These are phyloP conservation scores for Mellivora capensis DNA, from an alignment of 2,113 vertebrate genomes.

Conservation along the genomic window DNA sequence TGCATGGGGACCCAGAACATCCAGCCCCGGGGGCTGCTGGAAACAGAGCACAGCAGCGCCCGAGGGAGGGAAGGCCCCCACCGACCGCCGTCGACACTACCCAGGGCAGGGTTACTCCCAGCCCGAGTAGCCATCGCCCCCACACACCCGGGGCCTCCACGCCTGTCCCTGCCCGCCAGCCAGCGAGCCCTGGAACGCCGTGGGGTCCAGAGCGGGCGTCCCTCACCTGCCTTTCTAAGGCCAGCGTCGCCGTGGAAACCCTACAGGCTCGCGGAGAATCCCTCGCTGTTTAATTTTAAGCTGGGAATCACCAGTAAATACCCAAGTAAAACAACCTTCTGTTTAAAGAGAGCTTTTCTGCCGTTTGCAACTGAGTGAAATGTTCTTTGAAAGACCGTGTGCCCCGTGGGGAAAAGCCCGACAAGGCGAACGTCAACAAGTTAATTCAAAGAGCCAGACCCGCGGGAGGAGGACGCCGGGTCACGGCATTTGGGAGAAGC, in stretches of 20 bases:
- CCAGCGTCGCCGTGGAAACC: not conserved
- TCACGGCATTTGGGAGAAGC: accelerated
- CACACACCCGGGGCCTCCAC: accelerated
- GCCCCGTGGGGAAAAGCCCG: accelerated
- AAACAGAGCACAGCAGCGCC: accelerated
- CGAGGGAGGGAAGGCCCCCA: accelerated
- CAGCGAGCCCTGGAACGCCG: accelerated
- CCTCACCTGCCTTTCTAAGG: not conserved
- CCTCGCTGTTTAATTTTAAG: not conserved
- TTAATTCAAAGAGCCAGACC: not conserved
- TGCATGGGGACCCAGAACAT: accelerated
- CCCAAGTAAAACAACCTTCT: not conserved
- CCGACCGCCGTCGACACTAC: accelerated
- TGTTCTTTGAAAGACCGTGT: not conserved
- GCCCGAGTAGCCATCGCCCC: accelerated
- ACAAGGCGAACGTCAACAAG: accelerated
- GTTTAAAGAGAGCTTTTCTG: not conserved
- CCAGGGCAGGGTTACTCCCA: accelerated
- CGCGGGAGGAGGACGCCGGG: accelerated
- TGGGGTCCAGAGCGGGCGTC: accelerated
- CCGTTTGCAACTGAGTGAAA: not conserved
- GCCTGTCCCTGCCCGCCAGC: accelerated
- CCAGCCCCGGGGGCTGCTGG: accelerated
- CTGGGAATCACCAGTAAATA: not conserved
- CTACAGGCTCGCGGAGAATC: not conserved